Evolutionary conservation across 2,113 vertebrate species (phyloP).

Genomic region (Nothobranchius furzeri): DNA sequence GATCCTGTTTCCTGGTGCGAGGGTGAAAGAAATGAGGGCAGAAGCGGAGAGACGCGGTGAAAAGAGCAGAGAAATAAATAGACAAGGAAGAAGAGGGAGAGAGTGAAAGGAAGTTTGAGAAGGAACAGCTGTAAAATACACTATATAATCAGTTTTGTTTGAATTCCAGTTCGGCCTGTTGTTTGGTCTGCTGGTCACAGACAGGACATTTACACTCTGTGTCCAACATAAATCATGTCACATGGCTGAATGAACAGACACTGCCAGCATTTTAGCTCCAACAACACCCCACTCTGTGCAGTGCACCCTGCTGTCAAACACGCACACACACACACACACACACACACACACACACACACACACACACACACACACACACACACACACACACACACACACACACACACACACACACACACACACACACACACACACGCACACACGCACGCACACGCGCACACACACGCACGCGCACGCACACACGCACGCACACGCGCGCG

Average conservation of each 20-base stretch:
- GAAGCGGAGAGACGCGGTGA: not conserved
- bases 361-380: not conserved
- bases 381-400: not conserved
- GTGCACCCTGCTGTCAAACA: slow-evolving; percentile 25
- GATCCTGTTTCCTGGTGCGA: slow-evolving; percentile 2
- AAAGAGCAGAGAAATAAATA: slow-evolving; percentile 30
- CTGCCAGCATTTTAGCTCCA: slow-evolving; percentile 52
- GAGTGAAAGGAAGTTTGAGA: slow-evolving; percentile 5
- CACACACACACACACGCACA: not conserved
- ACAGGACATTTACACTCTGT: slow-evolving; percentile 70
- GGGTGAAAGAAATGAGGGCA: slow-evolving; percentile 6
- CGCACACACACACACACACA: slow-evolving; percentile 1
- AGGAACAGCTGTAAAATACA: slow-evolving; percentile 36
- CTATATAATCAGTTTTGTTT: slow-evolving; percentile 55
- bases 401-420: not conserved
- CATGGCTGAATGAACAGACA: slow-evolving; percentile 67
- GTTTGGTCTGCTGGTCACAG: slow-evolving; percentile 69
- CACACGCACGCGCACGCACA: not conserved
- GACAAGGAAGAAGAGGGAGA: slow-evolving; percentile 4
- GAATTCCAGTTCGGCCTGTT: slow-evolving; percentile 39
- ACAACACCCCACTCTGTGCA: slow-evolving; percentile 11
- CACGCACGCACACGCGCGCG: not conserved
- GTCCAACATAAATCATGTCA: slow-evolving; percentile 77
- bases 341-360: not conserved
- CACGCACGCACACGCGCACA: not conserved